Conservation (phyloP, 2,113 vertebrate species). For the Electrona antarctica region DNA sequence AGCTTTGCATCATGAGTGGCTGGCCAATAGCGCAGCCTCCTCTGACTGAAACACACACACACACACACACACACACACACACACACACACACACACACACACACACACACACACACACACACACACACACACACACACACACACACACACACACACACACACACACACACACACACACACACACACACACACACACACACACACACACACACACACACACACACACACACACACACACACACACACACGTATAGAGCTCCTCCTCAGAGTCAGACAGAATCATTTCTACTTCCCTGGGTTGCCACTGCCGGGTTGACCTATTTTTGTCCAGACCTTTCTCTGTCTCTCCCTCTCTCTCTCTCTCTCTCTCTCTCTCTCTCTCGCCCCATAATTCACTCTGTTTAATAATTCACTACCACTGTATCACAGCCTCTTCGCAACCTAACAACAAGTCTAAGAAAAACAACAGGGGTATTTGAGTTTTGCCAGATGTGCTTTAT, state of each 20-base stretch:
- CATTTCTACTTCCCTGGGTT: constrained; percentile 76
- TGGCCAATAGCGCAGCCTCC: constrained; percentile 57
- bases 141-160: constrained; percentile 1
- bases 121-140: constrained; percentile 41
- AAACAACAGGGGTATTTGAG: constrained; percentile 40
- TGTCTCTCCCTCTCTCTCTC: constrained; percentile 23
- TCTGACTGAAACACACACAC: background rate
- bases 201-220: background rate
- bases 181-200: constrained; percentile 5
- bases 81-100: constrained; percentile 6
- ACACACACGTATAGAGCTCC: constrained; percentile 48
- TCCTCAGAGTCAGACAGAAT: constrained; percentile 64
- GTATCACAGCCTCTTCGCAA: constrained; percentile 60
- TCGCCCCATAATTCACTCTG: constrained; percentile 74
- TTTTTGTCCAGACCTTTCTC: constrained; percentile 74
- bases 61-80: background rate
- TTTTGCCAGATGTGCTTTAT: too few species aligned
- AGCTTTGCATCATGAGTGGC: constrained; percentile 49
- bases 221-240: constrained; percentile 40
- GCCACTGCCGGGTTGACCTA: constrained; percentile 79
- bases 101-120: constrained; percentile 30
- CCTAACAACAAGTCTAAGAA: constrained; percentile 53
- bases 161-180: background rate
- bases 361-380: constrained; percentile 23
- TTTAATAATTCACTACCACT: constrained; percentile 78